Percentiles rank a stretch among this genome's conserved stretches.
Evolutionary conservation across 1,140 invertebrate genomes (phyloP).

Genomic region (Drosophila neocordata): DNA sequence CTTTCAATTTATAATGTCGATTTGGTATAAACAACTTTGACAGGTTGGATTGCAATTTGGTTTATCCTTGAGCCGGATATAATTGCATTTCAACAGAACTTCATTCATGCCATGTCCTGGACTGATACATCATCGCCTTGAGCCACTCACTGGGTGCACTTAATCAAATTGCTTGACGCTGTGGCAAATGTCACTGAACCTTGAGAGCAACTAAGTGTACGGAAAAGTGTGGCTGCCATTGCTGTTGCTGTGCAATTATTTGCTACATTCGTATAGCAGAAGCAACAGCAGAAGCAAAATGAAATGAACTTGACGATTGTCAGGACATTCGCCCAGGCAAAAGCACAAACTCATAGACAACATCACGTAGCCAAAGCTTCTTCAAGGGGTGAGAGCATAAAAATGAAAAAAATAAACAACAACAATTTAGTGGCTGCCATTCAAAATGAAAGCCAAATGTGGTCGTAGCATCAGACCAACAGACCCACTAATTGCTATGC

Average conservation of each 20-base stretch:
- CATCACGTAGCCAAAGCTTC: constrained; percentile 50
- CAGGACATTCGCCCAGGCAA: constrained; percentile 67
- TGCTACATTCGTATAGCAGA: constrained; percentile 60
- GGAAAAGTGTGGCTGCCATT: constrained; percentile 20
- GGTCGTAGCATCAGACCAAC: constrained; percentile 20
- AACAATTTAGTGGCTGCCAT: constrained; percentile 4
- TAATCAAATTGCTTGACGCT: constrained; percentile 72
- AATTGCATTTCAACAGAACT: constrained; percentile 71
- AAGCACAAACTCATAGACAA: constrained; percentile 41
- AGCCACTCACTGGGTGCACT: constrained; percentile 45
- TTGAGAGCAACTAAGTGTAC: constrained; percentile 37
- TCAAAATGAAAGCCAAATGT: constrained; percentile 7
- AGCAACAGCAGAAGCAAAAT: constrained; percentile 46
- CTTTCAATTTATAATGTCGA: constrained; percentile 23
- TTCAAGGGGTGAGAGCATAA: constrained; percentile 30
- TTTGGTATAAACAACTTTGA: constrained; percentile 5
- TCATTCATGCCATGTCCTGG: constrained; percentile 23
- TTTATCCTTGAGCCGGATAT: constrained; percentile 57
- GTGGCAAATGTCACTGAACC: constrained; percentile 72
- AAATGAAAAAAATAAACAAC: not conserved
- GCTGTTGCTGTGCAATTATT: constrained; percentile 61
- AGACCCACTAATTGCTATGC: not conserved
- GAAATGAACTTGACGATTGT: constrained; percentile 70
- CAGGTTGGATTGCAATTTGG: constrained; percentile 65
- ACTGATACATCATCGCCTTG: constrained; percentile 17